A percentile compares a stretch with the other conserved stretches of the same genome.
Evolutionary conservation across 1,140 invertebrate genomes (phyloP).

Genomic region (Planococcus citri): DNA sequence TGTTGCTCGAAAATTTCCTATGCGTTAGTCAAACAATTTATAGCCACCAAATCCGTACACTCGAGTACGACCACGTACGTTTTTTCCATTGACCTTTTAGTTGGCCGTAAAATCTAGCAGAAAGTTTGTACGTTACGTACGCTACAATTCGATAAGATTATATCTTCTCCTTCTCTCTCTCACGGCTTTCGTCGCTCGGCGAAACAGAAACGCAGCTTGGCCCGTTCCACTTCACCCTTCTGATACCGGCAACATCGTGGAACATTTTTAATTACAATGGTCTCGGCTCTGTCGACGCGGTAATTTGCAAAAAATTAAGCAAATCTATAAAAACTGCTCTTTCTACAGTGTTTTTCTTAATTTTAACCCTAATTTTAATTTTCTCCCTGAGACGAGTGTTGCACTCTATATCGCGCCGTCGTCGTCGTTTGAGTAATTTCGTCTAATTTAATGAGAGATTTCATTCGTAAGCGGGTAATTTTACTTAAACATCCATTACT

Average conservation of each 20-base stretch:
- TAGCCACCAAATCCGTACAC: background rate
- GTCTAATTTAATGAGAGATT: background rate
- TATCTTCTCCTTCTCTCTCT: too few relatives aligned
- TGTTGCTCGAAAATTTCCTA: constrained; percentile 1
- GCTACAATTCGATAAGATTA: too few relatives aligned
- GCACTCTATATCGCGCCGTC: background rate
- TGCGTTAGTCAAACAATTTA: background rate
- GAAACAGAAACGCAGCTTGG: too few relatives aligned
- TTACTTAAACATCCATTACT: constrained; percentile 3
- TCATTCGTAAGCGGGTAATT: background rate
- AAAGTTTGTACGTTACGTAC: too few relatives aligned
- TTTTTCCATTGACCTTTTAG: background rate
- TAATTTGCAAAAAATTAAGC: background rate
- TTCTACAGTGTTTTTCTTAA: background rate
- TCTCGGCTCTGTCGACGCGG: background rate
- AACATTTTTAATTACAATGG: background rate
- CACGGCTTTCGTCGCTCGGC: too few relatives aligned
- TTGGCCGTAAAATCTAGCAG: too few relatives aligned
- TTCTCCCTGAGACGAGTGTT: background rate
- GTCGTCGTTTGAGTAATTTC: background rate
- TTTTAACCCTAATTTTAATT: background rate
- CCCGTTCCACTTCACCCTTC: too few relatives aligned
- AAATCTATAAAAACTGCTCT: background rate
- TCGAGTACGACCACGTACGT: background rate
- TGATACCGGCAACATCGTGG: background rate